Conservation (phyloP, 2,888 invertebrate species). For the Cordilura impudica region DNA sequence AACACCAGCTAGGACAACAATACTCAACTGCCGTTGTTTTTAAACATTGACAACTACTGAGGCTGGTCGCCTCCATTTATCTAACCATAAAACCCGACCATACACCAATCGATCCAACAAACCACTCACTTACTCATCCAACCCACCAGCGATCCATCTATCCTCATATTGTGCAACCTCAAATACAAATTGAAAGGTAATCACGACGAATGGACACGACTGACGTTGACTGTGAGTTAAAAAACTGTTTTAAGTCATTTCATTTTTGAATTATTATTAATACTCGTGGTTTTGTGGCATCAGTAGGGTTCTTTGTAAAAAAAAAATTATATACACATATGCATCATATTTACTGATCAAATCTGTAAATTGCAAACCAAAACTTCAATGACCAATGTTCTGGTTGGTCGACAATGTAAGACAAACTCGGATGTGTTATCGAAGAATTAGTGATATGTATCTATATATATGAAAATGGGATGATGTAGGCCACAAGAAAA, state of each 20-base stretch:
- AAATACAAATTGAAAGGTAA: constrained; percentile 75
- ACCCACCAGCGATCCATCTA: constrained; percentile 18
- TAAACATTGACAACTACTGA: constrained; percentile 31
- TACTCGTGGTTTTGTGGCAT: constrained; percentile 60
- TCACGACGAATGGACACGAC: constrained; percentile 69
- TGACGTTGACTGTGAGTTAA: constrained; percentile 59
- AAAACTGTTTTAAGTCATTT: constrained; percentile 56
- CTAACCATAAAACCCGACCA: constrained; percentile 31
- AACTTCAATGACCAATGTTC: constrained; percentile 71
- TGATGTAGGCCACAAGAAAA: too few relatives aligned
- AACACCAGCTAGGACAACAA: constrained; percentile 47
- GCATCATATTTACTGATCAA: constrained; percentile 35
- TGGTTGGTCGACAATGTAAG: too few relatives aligned
- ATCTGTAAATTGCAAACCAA: constrained; percentile 62
- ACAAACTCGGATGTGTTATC: too few relatives aligned
- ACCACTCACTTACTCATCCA: background rate
- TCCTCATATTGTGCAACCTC: constrained; percentile 44
- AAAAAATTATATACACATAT: too few relatives aligned
- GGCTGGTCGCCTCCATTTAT: constrained; percentile 37
- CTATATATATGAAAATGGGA: too few relatives aligned
- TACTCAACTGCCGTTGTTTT: constrained; percentile 33
- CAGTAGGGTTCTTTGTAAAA: constrained; percentile 24
- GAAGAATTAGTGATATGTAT: too few relatives aligned
- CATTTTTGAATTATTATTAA: constrained; percentile 61
- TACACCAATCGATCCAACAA: constrained; percentile 11